Base-by-base conservation (phyloP, 2,797 vertebrate genomes). In the Sebastes kiyomatsui region DNA sequence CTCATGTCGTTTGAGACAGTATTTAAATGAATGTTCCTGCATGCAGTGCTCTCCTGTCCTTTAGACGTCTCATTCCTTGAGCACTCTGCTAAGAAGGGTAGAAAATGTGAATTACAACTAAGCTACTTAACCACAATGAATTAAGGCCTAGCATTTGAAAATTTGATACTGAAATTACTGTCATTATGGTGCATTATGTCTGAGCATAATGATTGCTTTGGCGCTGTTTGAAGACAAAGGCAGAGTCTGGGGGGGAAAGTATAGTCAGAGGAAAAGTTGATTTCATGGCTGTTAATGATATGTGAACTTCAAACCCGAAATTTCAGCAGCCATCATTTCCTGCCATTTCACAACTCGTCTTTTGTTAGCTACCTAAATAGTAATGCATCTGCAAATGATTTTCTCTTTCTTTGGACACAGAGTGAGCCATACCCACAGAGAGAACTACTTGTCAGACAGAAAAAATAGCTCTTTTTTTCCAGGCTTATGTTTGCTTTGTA, bases 121-220 rank as follows among this genome's bases (percentile, higher is more conserved):
- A 92, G 92, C 92, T 92, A 92, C 92, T 93, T 91, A 93, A 92
- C 92, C 89, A 92, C 90, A 87, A 91, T 90, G 90, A 94, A 93
- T 93, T 93, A 92, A 90, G 89, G 86, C 80, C 84, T 84, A 82
- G 87, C 92, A 88, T 92, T 91, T 92, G 92, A 92, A 93, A 93
- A 92, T 91, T 81, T 92, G 90, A 94, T 92, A 91, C 89, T 89
- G 89, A 94, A 93, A 93, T 93, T 85, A 90, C 89, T 84, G 88
- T 93, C 91, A 94, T 94, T 93, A 94, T 89, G 88, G 87, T 90
- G 87, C 87, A 93, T 94, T 94, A 93, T 88, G 90, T 85, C 83
- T 88, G 89, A 88, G 87, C 82, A 67, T 90, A 92, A 93, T 93
- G 90, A 93, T 86, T 90, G 88, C 90, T 90, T 88, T 90, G 92